Conservation (phyloP, 92 coral and sea anemone species). For the Parazoanthus swiftii region DNA sequence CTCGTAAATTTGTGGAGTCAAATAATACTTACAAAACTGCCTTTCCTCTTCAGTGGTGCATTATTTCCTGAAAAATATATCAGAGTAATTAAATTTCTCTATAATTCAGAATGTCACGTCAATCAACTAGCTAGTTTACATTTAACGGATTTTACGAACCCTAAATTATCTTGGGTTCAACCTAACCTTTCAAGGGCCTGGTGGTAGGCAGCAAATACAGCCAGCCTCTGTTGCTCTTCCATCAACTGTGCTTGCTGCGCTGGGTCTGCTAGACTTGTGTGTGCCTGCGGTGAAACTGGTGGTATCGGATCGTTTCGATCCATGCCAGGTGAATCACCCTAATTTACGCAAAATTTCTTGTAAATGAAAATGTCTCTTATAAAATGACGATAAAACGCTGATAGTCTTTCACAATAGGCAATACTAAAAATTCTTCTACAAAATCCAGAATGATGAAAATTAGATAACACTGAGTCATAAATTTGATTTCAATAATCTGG, state of each 20-base stretch:
- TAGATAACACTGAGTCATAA: not conserved
- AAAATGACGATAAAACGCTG: not conserved
- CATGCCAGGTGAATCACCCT: conserved; percentile 49
- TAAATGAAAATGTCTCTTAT: not conserved
- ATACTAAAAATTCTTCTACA: not conserved
- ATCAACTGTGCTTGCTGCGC: conserved; percentile 50
- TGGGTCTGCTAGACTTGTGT: conserved; percentile 51
- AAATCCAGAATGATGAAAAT: not conserved
- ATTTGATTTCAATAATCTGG: not conserved
- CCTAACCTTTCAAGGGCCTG: conserved; percentile 44
- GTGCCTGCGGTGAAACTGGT: conserved; percentile 68
- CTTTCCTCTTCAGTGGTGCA: not conserved
- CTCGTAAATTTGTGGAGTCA: not conserved
- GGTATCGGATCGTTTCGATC: conserved; percentile 62
- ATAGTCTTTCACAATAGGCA: not conserved
- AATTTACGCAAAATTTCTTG: not conserved
- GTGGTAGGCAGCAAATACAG: conserved; percentile 64
- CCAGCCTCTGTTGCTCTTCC: conserved; percentile 61
- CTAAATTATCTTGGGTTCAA: not conserved
- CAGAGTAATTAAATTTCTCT: not conserved
- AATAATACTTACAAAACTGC: conserved; percentile 11
- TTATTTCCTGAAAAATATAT: conserved; percentile 1
- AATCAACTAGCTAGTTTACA: not conserved
- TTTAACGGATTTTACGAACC: not conserved
- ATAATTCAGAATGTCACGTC: not conserved